These are phyloP conservation scores for Zele albiditarsus DNA, from an alignment of 2,888 invertebrate genomes.

Conservation along the genomic window DNA sequence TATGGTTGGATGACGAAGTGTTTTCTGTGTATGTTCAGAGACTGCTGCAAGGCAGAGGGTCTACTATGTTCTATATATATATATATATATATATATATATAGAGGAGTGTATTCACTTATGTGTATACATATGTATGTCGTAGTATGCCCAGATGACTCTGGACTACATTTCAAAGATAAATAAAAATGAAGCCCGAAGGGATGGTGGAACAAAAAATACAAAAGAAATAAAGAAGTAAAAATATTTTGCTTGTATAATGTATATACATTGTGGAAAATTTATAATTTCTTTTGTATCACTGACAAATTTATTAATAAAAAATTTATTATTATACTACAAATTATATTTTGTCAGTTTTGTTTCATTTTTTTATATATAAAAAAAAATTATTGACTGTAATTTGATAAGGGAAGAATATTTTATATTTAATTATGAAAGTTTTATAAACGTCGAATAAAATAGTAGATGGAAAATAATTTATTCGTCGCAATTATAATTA, in stretches of 20 bases:
- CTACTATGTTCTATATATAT: background rate
- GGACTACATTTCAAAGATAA: conserved; percentile 26
- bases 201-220: background rate
- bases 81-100: background rate
- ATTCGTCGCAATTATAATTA: too few relatives aligned
- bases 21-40: background rate
- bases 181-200: conserved; percentile 14
- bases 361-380: too few relatives aligned
- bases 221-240: background rate
- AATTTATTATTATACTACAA: too few relatives aligned
- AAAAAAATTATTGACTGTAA: too few relatives aligned
- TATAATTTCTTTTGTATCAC: background rate
- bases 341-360: too few relatives aligned
- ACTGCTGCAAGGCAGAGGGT: background rate
- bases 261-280: background rate
- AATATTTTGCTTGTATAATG: background rate
- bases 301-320: too few relatives aligned
- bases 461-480: too few relatives aligned
- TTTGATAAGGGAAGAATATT: too few relatives aligned
- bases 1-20: background rate
- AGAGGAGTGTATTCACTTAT: background rate
- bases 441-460: too few relatives aligned
- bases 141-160: conserved; percentile 7
- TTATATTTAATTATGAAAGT: too few relatives aligned
- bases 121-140: background rate